Base-by-base conservation (phyloP, 2,888 invertebrate species). In the Thereva nobilitata region DNA sequence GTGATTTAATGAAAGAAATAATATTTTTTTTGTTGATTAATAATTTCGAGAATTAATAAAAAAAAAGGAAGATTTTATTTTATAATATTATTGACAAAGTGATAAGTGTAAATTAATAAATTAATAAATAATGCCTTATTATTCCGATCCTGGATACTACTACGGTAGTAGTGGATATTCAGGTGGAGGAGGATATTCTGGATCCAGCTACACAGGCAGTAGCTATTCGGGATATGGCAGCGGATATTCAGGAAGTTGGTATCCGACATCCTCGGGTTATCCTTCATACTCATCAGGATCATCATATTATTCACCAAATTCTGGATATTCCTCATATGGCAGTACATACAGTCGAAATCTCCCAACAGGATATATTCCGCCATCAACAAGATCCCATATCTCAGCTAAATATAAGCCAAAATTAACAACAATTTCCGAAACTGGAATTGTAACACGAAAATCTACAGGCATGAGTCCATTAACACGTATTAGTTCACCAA, bases 371-470 rank as follows among this genome's bases (percentile, higher is more conserved):
- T 79, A 79, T 68, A 71, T 74, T 53, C 72, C 77, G 12, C 70
- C 79, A 50, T 71, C 78, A 6, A 66, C 77, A 12, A 74, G 78
- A 35, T 73, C 75, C 12, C 73, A 73, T 63, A 79, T 73, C 6
- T 71, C 76, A 1, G 78, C 83, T 1, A 84, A 86, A 42, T 92
- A 89, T 76, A 86, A 89, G 50, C 91, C 92, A 0, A 88, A 89
- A 74, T 80, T 92, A 63, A 86, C 89, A 4, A 89, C 92, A 2
- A 92, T 92, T 64, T 86, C 88, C 5, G 88, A 89, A 77, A 78
- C 83, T 1, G 83, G 84, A 0, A 66, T 76, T 1, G 72, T 71
- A 0, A 67, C 75, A 45, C 71, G 74, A 4, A 67, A 73, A 3
- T 66, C 72, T 4, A 72, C 73, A 54, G 75, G 76, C 4, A 74